Conservation (phyloP, 35 echinoderm and acorn worm genomes). For the Stichopus chloronotus region DNA sequence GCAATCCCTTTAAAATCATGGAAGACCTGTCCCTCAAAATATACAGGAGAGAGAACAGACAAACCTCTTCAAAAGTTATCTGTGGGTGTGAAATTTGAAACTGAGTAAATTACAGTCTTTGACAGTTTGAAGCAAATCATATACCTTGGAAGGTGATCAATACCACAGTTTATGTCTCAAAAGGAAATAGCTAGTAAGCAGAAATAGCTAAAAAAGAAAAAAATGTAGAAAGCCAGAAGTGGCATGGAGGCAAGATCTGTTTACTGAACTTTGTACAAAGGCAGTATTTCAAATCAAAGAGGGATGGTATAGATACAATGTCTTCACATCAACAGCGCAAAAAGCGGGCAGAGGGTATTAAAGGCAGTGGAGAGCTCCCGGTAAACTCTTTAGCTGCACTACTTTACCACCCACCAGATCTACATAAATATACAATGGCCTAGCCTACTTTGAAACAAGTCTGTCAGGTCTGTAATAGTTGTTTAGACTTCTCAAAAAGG, state of each 20-base stretch:
- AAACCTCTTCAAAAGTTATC: slow-evolving; percentile 32
- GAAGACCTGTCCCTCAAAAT: neutral
- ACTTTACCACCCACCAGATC: too few species aligned
- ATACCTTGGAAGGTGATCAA: neutral
- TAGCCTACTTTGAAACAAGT: too few species aligned
- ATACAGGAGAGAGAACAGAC: neutral
- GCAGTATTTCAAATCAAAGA: neutral
- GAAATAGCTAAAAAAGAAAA: neutral
- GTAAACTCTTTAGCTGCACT: too few species aligned
- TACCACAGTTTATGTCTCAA: neutral
- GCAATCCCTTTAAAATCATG: neutral
- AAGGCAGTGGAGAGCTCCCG: too few species aligned
- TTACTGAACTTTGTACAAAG: neutral
- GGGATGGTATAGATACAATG: too few species aligned
- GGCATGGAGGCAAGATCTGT: neutral
- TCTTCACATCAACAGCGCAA: too few species aligned
- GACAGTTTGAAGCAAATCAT: neutral
- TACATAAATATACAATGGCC: too few species aligned
- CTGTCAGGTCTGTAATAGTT: too few species aligned
- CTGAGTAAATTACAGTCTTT: neutral
- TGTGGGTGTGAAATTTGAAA: slow-evolving; percentile 13
- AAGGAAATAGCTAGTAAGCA: neutral
- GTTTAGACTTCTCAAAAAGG: too few species aligned
- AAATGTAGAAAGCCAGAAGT: too few species aligned
- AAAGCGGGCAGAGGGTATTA: too few species aligned